Evolutionary conservation across 2,113 vertebrate genomes (phyloP).

Genomic region (Fulica atra): DNA sequence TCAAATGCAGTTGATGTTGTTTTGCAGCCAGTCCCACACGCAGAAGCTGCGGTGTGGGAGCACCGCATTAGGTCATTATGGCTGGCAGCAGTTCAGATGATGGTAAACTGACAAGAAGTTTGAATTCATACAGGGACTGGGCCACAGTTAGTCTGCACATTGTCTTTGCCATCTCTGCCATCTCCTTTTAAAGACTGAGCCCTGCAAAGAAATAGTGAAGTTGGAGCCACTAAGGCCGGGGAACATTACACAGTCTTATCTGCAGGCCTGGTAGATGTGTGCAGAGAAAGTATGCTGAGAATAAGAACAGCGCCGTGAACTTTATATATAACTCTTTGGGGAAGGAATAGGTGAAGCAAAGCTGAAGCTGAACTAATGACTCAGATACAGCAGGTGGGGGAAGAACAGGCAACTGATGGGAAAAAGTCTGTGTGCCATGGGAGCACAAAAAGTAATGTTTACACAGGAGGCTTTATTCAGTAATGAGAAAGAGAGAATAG

Average conservation of each 20-base stretch:
- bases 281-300: background rate
- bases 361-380: conserved; percentile 37
- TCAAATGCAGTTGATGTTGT: background rate
- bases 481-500: conserved; percentile 22
- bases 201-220: background rate
- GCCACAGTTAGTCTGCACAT: background rate
- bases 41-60: background rate
- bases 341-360: conserved; percentile 38
- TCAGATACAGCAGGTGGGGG: conserved; percentile 7
- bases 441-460: conserved; percentile 34
- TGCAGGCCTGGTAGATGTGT: background rate
- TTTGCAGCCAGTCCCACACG: background rate
- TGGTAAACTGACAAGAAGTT: background rate
- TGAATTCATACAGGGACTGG: background rate
- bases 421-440: background rate
- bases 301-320: conserved; percentile 24
- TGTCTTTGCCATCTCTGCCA: background rate
- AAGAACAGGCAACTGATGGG: conserved; percentile 32
- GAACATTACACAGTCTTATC: background rate
- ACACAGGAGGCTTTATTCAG: conserved; percentile 33
- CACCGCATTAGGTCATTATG: background rate
- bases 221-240: background rate
- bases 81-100: background rate
- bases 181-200: background rate
- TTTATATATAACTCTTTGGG: conserved; percentile 29